These are phyloP conservation scores for Epinotia ramella DNA, from an alignment of 2,888 invertebrate genomes.

Conservation along the genomic window DNA sequence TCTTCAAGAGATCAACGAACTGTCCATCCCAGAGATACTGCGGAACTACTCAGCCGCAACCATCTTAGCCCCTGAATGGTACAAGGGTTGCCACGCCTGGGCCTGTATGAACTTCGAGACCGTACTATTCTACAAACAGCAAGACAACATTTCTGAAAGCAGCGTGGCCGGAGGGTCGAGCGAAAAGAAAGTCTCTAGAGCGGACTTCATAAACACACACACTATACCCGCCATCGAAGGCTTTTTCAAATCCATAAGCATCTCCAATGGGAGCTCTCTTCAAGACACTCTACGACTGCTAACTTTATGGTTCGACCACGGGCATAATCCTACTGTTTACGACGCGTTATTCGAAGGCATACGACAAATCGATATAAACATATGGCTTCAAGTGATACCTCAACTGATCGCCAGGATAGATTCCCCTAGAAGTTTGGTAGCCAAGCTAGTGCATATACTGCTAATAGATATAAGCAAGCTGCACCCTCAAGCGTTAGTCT, in stretches of 20 bases:
- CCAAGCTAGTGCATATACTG: conserved; percentile 95
- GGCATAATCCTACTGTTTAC: conserved; percentile 96
- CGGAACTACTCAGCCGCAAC: conserved; percentile 93
- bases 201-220: conserved; percentile 82
- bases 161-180: conserved; percentile 76
- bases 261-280: conserved; percentile 95
- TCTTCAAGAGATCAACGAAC: conserved; percentile 92
- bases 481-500: conserved; percentile 98
- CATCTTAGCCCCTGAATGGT: conserved; percentile 95
- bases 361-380: conserved; percentile 97
- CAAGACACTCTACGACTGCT: conserved; percentile 97
- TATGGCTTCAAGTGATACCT: conserved; percentile 99
- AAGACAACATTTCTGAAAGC: conserved; percentile 77
- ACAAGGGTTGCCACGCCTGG: conserved; percentile 99
- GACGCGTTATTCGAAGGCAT: conserved; percentile 97
- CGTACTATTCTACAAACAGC: conserved; percentile 87
- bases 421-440: conserved; percentile 94
- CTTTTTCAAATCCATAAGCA: conserved; percentile 97
- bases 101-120: conserved; percentile 99
- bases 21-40: conserved; percentile 90
- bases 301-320: conserved; percentile 99
- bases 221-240: conserved; percentile 98
- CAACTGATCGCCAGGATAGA: conserved; percentile 99
- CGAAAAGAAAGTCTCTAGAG: conserved; percentile 75
- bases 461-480: conserved; percentile 98